Base-by-base conservation (phyloP, 2,888 invertebrate genomes). In the Cheilosia pagana region DNA sequence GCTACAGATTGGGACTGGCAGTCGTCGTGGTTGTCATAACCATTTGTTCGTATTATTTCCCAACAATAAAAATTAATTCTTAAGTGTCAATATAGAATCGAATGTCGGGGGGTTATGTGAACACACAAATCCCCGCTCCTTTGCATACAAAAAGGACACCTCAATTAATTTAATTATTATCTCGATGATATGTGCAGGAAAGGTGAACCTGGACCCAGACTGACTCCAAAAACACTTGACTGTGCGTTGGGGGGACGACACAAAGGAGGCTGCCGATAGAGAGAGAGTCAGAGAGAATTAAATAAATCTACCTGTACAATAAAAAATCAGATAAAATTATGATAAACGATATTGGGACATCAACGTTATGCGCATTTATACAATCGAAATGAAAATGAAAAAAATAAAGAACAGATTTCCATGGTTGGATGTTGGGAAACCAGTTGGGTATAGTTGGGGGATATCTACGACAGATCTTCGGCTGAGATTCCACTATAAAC, bases 51-150 rank as follows among this genome's bases (percentile, higher is more conserved):
- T 75, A 79, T 85, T 79, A 79, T 85, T 52, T 53, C n/a, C 43
- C 52, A 16, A 85, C 79, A 79, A 85, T 85, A 85, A 85, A 78
- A 85, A 85, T 85, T 85, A 85, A 79, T 85, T 79, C 79, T 85
- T 85, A 71, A 85, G 79, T 75, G 75, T 85, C 85, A 85, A 85
- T 85, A 76, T 35, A 60, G 60, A 75, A 67, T 76, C 71, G 55
- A 70, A 52, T 21, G 41, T 23, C 19, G 60, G 57, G 19, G 12
- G 45, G 19, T 0, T 19, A 39, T 39, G 48, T 52, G 12, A 10
- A 16, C 16, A 50, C 25, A 65, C 28, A 52, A 65, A 65, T 65
- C 74, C 72, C 12, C 19, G 60, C 60, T 71, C 63, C 59, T 35
- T 43, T 48, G 14, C 50, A 39, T 4, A 50, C 50, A 14, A 31